A percentile compares a stretch with the other conserved stretches of the same genome.
phyloP scores from a whole-genome alignment of 1,140 invertebrate species.

The Bombus confusus region DNA sequence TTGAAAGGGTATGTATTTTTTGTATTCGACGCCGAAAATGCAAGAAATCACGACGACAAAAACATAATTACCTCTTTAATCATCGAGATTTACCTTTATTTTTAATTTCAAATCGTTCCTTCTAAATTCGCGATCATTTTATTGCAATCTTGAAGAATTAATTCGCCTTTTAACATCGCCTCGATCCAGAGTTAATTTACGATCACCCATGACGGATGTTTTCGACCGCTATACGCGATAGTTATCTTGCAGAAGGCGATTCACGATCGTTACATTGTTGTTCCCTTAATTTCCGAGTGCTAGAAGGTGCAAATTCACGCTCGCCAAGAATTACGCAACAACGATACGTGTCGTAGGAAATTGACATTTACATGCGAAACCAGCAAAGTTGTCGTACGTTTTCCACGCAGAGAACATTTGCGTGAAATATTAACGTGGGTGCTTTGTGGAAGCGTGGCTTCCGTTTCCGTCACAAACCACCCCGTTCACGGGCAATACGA shows the following conservation, averaged over 20 bases:
- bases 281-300: background rate
- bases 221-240: no score
- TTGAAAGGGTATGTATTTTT: no score
- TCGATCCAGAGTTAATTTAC: background rate
- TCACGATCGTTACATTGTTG: background rate
- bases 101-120: no score
- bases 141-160: background rate
- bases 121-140: no score
- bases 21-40: no score
- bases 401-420: background rate
- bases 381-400: background rate
- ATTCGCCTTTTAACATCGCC: background rate
- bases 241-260: background rate
- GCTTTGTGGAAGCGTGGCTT: slow-evolving; percentile 19
- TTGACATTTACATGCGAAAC: background rate
- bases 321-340: background rate
- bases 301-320: background rate
- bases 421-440: background rate
- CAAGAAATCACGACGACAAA: no score
- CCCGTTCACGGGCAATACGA: slow-evolving; percentile 33
- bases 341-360: background rate
- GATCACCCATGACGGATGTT: background rate
- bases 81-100: no score
- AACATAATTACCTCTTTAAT: no score
- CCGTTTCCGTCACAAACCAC: slow-evolving; percentile 52